Evolutionary conservation across 2,113 vertebrate genomes (phyloP), one percentile per base, ranked within the genome.

Genomic region (Procavia capensis): DNA sequence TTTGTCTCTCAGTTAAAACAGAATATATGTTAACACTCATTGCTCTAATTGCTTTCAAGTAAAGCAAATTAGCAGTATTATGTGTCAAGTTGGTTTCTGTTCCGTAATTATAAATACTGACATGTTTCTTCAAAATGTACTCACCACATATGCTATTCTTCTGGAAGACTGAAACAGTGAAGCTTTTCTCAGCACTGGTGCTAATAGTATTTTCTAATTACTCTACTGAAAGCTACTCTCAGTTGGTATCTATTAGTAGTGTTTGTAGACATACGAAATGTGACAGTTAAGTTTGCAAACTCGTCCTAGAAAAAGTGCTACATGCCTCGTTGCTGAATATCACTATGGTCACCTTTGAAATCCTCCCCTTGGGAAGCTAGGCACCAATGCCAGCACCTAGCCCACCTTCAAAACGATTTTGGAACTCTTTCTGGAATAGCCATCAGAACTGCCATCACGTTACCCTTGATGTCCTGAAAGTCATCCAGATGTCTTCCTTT

Each of bases 41-140:
- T 9, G 66, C 78, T 94, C 43, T 74, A 20, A 63, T 79, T 83
- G 10, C 79, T 96, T 95, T 79, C 83, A 63, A 68, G 50, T 74
- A 82, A 88, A 83, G 63, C 41, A 39, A 63, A 85, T 86, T 54
- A 94, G 14, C 81, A 66, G 13, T 90, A 82, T 54, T 74, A 54
- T 76, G 43, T 3, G 20, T 39, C 39, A 39, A 19, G 6, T n/a
- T 59, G 4, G 39, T 96, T 93, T 91, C 80, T 91, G 39, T 43
- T 83, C 27, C 3, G 17, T 75, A 81, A 93, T 61, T 85, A 25
- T 63, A 79, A 92, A 82, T 59, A 41, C 50, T 47, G 61, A 68
- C 1, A 13, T 80, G 19, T 75, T 92, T 83, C 63, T 86, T 91
- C 47, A 31, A 89, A 85, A 59, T 29, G 25, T 36, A 39, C 39